These are phyloP conservation scores for Galaxea fascicularis DNA, from an alignment of 92 coral and sea anemone genomes.

Conservation along the genomic window DNA sequence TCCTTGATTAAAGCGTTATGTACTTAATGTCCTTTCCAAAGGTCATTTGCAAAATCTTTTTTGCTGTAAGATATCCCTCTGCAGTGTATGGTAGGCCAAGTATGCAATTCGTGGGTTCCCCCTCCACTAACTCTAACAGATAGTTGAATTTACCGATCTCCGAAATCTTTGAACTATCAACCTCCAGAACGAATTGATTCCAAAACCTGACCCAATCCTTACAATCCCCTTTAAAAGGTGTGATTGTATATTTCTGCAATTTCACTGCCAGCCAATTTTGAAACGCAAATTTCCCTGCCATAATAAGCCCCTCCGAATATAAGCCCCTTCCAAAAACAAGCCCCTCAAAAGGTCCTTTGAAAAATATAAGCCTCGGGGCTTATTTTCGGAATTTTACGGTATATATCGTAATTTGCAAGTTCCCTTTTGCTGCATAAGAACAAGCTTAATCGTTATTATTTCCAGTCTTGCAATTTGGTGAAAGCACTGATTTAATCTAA, in stretches of 20 bases:
- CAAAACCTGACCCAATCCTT: slow-evolving; percentile 72
- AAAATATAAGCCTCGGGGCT: no score
- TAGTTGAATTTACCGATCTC: slow-evolving; percentile 65
- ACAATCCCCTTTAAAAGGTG: slow-evolving; percentile 65
- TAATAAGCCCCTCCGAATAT: no score
- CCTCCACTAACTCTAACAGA: slow-evolving; percentile 50
- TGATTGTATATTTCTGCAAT: slow-evolving; percentile 50
- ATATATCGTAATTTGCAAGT: no score
- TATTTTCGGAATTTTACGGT: no score
- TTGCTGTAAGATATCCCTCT: slow-evolving; percentile 59
- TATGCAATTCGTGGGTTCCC: slow-evolving; percentile 37
- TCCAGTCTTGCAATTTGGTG: no score
- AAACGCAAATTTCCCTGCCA: no score
- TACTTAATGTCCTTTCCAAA: slow-evolving; percentile 69
- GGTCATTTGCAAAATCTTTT: slow-evolving; percentile 38
- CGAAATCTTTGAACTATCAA: slow-evolving; percentile 47
- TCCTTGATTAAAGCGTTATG: slow-evolving; percentile 68
- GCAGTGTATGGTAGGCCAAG: slow-evolving; percentile 64
- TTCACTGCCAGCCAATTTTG: slow-evolving; percentile 27
- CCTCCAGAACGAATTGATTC: slow-evolving; percentile 71
- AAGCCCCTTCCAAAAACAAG: no score
- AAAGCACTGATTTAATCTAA: no score
- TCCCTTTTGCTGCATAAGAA: no score
- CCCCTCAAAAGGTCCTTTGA: no score
- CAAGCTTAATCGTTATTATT: no score